These are phyloP conservation scores for Meiosimyza platycephala DNA, from an alignment of 2,888 invertebrate genomes.

Conservation along the genomic window DNA sequence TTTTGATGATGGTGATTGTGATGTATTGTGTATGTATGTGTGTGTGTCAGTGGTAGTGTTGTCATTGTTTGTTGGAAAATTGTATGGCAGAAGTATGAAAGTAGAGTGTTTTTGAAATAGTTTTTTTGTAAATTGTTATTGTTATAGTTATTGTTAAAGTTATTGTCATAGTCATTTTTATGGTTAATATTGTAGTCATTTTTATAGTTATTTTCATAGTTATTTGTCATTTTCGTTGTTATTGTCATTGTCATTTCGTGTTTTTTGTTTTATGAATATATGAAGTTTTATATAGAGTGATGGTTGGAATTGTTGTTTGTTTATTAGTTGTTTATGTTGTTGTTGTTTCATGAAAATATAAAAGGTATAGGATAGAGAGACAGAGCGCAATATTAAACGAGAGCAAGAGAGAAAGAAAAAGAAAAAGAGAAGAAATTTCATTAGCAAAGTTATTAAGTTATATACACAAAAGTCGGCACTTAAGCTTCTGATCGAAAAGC, in stretches of 20 bases:
- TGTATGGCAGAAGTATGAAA: conserved; percentile 12
- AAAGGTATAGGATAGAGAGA: conserved; percentile 25
- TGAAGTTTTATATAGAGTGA: conserved; percentile 31
- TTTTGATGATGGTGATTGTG: conserved; percentile 59
- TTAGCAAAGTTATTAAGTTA: conserved; percentile 23
- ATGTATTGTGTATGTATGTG: conserved; percentile 42
- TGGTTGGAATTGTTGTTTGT: conserved; percentile 19
- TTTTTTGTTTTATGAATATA: conserved; percentile 30
- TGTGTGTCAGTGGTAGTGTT: conserved; percentile 11
- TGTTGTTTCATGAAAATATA: conserved; percentile 19
- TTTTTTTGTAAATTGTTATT: too few species aligned
- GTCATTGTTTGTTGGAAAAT: conserved; percentile 35
- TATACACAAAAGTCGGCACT: too few species aligned
- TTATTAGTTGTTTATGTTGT: not conserved
- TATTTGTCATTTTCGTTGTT: conserved; percentile 31
- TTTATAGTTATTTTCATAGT: not conserved
- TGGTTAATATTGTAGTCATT: not conserved
- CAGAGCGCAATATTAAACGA: conserved; percentile 10
- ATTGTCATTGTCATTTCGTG: conserved; percentile 30
- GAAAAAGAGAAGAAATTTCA: conserved; percentile 37
- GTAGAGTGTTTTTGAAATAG: not conserved
- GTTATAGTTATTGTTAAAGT: conserved; percentile 2
- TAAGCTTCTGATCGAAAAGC: too few species aligned
- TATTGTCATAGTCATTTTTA: not conserved
- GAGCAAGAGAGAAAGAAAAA: conserved; percentile 29